Base-by-base conservation (phyloP, 2,888 invertebrate genomes). In the Cyrtodaria siliqua region DNA sequence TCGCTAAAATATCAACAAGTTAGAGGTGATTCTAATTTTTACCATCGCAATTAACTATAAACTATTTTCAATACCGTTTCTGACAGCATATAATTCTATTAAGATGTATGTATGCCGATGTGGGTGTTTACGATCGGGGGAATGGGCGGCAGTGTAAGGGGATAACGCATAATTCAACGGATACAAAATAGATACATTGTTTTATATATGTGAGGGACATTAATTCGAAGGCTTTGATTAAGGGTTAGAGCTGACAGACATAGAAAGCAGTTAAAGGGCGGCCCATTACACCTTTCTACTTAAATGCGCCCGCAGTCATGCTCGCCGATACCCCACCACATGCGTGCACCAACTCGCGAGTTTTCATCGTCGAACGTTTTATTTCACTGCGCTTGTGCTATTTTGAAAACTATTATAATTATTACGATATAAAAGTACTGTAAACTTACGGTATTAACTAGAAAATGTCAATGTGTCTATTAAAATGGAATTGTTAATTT, bases 61-160 rank as follows among this genome's bases (percentile, higher is more conserved):
- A 69, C 64, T 67, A 60, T 72, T 69, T 75, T 73, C 75, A 81
- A 81, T 78, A 66, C 72, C 33, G 24, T 55, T 56, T 64, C 62
- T 75, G 71, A 75, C 78, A 81, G 53, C 72, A 38, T 81, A 72
- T 81, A 81, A 81, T 81, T 81, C 70, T 52, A 67, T 68, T 64
- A 72, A 73, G 68, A 72, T 68, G 23, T 77, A 72, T 68, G 55
- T 57, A n/a, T 23, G 44, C 24, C 55, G 18, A 44, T 42, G 18
- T 6, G 26, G 68, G 47, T 33, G 38, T 71, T 71, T 52, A 71
- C 59, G 70, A 61, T 44, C 67, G 47, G 59, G n/a, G 49, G 59
- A 63, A 67, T 60, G 68, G 72, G 78, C 72, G 72, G 67, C 59
- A 27, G n/a, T 3, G 59, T 56, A 72, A 78, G 61, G 49, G 60